Evolutionary conservation across 2,888 invertebrate species (phyloP).

Genomic region (Himalopsyche tibetana): DNA sequence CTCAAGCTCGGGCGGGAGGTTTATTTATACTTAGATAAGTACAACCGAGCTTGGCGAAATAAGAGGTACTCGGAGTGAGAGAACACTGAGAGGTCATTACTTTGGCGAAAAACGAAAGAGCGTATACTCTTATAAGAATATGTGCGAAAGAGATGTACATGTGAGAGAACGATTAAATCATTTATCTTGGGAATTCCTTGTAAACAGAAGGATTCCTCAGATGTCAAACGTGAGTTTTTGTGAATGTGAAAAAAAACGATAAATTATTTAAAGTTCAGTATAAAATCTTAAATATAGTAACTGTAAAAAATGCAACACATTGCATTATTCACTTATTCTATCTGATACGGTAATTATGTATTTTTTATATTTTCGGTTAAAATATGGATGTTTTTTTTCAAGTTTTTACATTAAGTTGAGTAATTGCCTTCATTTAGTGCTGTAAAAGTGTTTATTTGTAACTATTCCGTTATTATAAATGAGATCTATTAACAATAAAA

Average conservation of each 20-base stretch:
- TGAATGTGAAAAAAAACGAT: neutral
- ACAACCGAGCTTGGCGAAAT: slow-evolving; percentile 51
- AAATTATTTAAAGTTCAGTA: neutral
- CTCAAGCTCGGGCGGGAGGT: slow-evolving; percentile 46
- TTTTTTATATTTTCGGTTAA: too few species aligned
- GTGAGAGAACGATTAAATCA: neutral
- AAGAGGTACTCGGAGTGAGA: slow-evolving; percentile 45
- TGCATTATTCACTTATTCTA: too few species aligned
- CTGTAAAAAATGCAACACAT: neutral
- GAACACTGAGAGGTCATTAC: slow-evolving; percentile 23
- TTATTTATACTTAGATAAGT: slow-evolving; percentile 61
- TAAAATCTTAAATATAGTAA: neutral
- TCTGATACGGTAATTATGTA: too few species aligned
- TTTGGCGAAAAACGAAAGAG: neutral
- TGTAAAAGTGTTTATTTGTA: too few species aligned
- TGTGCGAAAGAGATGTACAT: slow-evolving; percentile 6
- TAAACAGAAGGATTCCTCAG: slow-evolving; percentile 2
- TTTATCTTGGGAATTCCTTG: slow-evolving; percentile 8
- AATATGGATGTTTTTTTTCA: too few species aligned
- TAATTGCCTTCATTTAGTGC: too few species aligned
- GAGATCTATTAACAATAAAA: too few species aligned
- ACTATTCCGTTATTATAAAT: too few species aligned
- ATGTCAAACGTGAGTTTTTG: neutral
- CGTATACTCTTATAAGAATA: neutral
- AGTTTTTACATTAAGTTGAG: too few species aligned